phyloP scores from a whole-genome alignment of 2,113 vertebrate species.

The Dipodomys spectabilis region DNA sequence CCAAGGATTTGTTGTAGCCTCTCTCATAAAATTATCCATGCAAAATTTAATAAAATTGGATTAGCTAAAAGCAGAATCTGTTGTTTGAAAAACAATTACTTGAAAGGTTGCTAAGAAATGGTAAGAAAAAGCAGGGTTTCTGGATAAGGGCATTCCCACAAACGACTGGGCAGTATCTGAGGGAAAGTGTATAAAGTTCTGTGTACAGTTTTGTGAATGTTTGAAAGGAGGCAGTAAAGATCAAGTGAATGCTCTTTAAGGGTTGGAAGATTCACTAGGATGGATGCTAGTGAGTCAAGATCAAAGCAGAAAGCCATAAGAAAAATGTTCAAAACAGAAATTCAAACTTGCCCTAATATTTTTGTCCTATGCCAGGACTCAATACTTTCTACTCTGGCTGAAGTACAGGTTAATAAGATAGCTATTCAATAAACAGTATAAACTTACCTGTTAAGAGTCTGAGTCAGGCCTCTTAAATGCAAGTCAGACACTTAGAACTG shows the following conservation, averaged over 20 bases:
- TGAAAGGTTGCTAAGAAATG: slow-evolving; percentile 33
- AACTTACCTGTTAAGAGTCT: background rate
- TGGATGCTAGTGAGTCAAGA: background rate
- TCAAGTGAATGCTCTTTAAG: background rate
- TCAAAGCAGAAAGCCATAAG: background rate
- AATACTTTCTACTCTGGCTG: background rate
- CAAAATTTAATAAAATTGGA: slow-evolving; percentile 50
- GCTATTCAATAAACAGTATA: background rate
- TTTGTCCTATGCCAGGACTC: background rate
- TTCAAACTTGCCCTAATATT: background rate
- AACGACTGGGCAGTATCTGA: background rate
- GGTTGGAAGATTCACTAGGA: background rate
- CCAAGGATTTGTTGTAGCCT: slow-evolving; percentile 29
- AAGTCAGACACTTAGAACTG: background rate
- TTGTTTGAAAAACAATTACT: slow-evolving; percentile 48
- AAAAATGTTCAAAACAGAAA: background rate
- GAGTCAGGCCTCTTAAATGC: background rate
- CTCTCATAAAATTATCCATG: slow-evolving; percentile 60
- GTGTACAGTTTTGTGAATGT: background rate
- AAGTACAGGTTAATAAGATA: background rate
- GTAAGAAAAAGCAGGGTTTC: slow-evolving; percentile 20
- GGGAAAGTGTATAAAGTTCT: background rate
- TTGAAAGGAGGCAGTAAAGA: background rate
- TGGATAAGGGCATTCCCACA: slow-evolving; percentile 1
- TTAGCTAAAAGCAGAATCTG: slow-evolving; percentile 48